phyloP scores from a whole-genome alignment of 2,797 vertebrate species.

The Pangasius krempfi region DNA sequence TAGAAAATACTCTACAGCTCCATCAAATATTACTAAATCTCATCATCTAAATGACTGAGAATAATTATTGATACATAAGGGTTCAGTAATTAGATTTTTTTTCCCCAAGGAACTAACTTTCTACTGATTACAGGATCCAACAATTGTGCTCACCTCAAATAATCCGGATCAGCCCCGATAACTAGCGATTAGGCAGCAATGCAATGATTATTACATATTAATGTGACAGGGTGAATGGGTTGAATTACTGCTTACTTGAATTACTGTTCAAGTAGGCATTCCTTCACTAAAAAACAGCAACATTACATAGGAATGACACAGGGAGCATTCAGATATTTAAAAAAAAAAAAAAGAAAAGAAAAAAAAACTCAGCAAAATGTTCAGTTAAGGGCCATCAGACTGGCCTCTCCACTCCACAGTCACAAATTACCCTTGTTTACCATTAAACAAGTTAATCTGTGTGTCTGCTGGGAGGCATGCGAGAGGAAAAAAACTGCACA shows the following conservation, averaged over 20 bases:
- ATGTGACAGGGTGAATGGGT: background rate
- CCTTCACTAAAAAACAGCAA: background rate
- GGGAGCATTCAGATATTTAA: background rate
- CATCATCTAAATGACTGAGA: background rate
- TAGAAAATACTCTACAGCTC: background rate
- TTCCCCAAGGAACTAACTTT: background rate
- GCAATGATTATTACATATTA: background rate
- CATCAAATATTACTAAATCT: background rate
- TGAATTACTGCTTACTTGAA: background rate
- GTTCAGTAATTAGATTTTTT: background rate
- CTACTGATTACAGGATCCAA: background rate
- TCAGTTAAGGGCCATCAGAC: slow-evolving; percentile 26
- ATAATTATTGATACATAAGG: background rate
- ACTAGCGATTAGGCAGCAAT: background rate
- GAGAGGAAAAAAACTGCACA: slow-evolving; percentile 37
- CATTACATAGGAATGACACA: background rate
- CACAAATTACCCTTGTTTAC: slow-evolving; percentile 51
- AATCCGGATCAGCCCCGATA: background rate
- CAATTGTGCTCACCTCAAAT: background rate
- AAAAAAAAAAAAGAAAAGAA: background rate
- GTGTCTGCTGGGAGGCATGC: slow-evolving; percentile 32
- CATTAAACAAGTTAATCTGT: slow-evolving; percentile 55
- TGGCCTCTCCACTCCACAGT: slow-evolving; percentile 40
- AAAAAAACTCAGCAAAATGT: slow-evolving; percentile 13
- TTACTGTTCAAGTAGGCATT: too few relatives aligned